Base-by-base conservation (phyloP, 35 echinoderm and acorn worm species). In the Lytechinus variegatus region DNA sequence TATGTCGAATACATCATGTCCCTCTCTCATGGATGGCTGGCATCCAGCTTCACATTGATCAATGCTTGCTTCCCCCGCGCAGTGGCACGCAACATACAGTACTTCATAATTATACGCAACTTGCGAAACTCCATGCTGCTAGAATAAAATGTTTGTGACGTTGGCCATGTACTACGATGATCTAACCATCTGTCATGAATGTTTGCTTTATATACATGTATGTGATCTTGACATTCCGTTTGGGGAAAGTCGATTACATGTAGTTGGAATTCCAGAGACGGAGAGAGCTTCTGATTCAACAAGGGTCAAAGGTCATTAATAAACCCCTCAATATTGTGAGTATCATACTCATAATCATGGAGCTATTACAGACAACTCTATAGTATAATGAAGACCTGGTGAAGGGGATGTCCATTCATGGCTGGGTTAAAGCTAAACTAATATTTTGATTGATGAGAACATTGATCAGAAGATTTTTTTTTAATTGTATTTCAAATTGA, bases 1-100 rank as follows among this genome's bases (percentile, higher is more conserved):
- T 16, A 79, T 79, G 66, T 24, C n/a, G 16, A 79, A 79, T 7
- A 24, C 66, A 79, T 79, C 66, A 79, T 79, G 66, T 79, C 66
- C n/a, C 66, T 24, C 66, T 79, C 19, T 79, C 66, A 79, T 24
- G 66, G 66, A 79, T 79, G 66, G 66, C 66, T 79, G 19, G 66
- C 66, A 79, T 79, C 66, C 66, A 79, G 66, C 66, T 24, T n/a
- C 66, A 79, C 66, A 79, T n/a, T n/a, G n/a, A n/a, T n/a, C 66
- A 79, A 79, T 79, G 66, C 66, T 79, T 8, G 66, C 66, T 79
- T 24, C 66, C 4, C 24, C 66, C 24, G 66, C 21, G 66, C 2
- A 24, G 0, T 79, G 19, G 66, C 66, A 79, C 19, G 66, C 66
- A 79, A 79, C 66, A 79, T 79, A n/a, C n/a, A n/a, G n/a, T n/a